Evolutionary conservation across 2,797 vertebrate genomes (phyloP).

Genomic region (Myotis daubentonii): DNA sequence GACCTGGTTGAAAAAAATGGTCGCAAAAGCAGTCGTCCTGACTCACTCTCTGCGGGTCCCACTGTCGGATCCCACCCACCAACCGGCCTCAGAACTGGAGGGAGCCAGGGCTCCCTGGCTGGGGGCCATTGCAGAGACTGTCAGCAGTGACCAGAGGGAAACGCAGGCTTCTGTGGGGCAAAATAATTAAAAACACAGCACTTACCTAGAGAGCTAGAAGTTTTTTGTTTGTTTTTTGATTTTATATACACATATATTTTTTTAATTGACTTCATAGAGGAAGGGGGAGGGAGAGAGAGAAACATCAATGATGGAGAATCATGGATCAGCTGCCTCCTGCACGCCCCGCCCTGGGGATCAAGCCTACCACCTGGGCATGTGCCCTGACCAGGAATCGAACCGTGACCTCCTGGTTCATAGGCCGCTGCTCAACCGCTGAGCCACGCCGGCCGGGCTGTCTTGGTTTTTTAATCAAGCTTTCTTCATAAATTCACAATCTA

Average conservation of each 20-base stretch:
- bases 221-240: neutral
- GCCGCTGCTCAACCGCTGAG: too few relatives aligned
- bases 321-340: too few relatives aligned
- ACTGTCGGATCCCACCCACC: neutral
- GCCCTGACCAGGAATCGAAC: too few relatives aligned
- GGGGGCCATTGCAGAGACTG: neutral
- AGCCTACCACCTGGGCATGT: too few relatives aligned
- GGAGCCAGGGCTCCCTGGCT: neutral
- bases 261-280: neutral
- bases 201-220: conserved; percentile 70
- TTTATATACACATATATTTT: neutral
- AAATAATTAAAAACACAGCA: conserved; percentile 4
- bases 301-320: too few relatives aligned
- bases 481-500: conserved; percentile 79
- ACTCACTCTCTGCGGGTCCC: neutral
- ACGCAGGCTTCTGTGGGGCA: neutral
- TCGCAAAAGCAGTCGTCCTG: neutral
- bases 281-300: too few relatives aligned
- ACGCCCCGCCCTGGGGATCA: too few relatives aligned
- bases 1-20: neutral
- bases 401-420: too few relatives aligned
- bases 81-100: neutral
- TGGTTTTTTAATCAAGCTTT: conserved; percentile 70
- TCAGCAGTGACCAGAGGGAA: neutral
- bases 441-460: neutral